Conservation (phyloP, 2,797 vertebrate species). For the Tarsius wallacei region DNA sequence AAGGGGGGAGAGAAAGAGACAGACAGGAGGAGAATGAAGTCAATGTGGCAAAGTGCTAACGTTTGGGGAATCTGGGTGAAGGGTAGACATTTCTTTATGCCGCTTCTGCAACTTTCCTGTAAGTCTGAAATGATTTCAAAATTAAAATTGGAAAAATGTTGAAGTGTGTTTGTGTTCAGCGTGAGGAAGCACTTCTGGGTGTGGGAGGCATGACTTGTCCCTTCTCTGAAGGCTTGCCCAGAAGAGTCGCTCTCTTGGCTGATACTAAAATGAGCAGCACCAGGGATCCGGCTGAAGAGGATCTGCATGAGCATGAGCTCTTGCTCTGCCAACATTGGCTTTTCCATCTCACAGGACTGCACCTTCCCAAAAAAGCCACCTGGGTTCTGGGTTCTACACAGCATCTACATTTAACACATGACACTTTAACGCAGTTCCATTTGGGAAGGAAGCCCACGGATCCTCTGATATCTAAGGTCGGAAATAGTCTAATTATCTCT, state of each 20-base stretch:
- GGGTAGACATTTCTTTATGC: slow-evolving; percentile 45
- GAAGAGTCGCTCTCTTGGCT: not conserved
- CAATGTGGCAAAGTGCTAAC: not conserved
- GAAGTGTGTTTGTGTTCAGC: slow-evolving; percentile 22
- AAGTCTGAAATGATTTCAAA: slow-evolving; percentile 71
- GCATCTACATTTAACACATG: not conserved
- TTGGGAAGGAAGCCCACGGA: not conserved
- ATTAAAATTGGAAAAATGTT: slow-evolving; percentile 12
- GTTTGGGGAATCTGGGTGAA: not conserved
- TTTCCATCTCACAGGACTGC: not conserved
- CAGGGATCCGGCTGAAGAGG: not conserved
- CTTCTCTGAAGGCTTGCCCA: not conserved
- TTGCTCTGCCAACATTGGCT: not conserved
- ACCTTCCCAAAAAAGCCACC: not conserved
- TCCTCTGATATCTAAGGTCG: not conserved
- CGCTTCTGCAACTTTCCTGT: slow-evolving; percentile 69
- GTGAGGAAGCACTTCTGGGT: slow-evolving; percentile 52
- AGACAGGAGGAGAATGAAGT: not conserved
- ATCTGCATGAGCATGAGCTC: not conserved
- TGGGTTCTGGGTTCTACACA: not conserved
- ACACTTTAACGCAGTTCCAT: not conserved
- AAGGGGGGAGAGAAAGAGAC: too few species aligned
- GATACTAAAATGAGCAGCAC: not conserved
- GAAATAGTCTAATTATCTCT: not conserved
- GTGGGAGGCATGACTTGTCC: not conserved